Conservation (phyloP, 2,113 vertebrate genomes). For the Recurvirostra avosetta region DNA sequence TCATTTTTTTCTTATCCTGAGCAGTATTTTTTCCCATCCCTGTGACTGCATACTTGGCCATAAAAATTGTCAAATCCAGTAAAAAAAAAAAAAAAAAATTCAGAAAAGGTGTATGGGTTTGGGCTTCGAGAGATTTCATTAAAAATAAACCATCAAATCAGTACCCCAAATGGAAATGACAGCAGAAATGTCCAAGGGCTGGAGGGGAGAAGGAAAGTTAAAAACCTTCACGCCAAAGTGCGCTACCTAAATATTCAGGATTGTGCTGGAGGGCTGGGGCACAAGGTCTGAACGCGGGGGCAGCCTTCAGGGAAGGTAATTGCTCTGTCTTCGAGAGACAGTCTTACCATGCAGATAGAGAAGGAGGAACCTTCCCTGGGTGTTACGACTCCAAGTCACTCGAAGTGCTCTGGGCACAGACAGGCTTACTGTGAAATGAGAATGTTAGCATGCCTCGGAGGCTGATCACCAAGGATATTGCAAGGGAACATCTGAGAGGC, state of each 20-base stretch:
- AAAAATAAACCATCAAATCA: background rate
- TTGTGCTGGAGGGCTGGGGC: background rate
- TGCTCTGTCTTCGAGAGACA: background rate
- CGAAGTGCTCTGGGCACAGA: background rate
- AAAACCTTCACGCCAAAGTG: background rate
- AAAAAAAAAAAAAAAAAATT: background rate
- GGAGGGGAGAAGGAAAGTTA: background rate
- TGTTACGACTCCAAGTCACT: background rate
- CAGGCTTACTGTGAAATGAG: background rate
- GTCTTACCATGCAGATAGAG: background rate
- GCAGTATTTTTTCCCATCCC: background rate
- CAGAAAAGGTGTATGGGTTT: background rate
- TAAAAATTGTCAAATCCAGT: background rate
- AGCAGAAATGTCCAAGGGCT: background rate
- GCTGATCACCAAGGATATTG: conserved; percentile 24
- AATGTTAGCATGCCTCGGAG: background rate
- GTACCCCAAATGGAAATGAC: conserved; percentile 7
- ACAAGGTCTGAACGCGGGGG: background rate
- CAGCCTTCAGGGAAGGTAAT: background rate
- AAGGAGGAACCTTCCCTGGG: background rate
- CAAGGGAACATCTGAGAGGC: background rate
- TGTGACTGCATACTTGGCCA: background rate
- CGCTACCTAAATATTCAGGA: conserved; percentile 25
- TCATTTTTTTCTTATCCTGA: background rate
- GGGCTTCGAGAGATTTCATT: background rate